phyloP scores from a whole-genome alignment of 2,113 vertebrate species.

The Phalacrocorax brasilianus region DNA sequence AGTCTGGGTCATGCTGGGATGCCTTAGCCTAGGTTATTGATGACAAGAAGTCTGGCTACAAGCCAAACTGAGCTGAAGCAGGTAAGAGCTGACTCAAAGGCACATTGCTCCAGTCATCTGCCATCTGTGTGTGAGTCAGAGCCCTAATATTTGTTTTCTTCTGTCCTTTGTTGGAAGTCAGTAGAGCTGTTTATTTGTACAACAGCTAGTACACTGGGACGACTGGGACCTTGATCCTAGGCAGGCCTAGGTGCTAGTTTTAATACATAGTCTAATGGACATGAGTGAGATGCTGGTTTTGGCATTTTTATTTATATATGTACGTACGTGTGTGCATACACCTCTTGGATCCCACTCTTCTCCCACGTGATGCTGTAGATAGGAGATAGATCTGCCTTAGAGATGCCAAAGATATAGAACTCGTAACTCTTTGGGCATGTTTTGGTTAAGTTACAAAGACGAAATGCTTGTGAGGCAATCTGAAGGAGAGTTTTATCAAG shows the following conservation, averaged over 20 bases:
- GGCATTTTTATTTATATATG: neutral
- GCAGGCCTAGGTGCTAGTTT: neutral
- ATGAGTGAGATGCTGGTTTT: neutral
- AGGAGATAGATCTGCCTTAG: neutral
- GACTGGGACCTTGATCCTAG: neutral
- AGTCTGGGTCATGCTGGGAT: accelerated
- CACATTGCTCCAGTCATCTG: neutral
- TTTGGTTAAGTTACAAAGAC: slow-evolving; percentile 2
- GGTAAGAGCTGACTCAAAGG: slow-evolving; percentile 38
- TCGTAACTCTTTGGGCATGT: neutral
- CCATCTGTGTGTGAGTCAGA: slow-evolving; percentile 28
- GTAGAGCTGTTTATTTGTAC: slow-evolving; percentile 13
- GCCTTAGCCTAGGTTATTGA: neutral
- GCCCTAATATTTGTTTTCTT: slow-evolving; percentile 38
- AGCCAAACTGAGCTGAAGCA: neutral
- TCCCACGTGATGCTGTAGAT: neutral
- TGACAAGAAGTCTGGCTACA: neutral
- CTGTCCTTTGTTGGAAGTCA: neutral
- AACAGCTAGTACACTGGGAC: neutral
- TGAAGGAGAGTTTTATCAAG: slow-evolving; percentile 6
- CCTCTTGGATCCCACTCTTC: neutral
- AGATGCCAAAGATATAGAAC: neutral
- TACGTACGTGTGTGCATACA: accelerated
- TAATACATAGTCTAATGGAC: neutral
- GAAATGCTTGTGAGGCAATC: neutral